These are phyloP conservation scores for Coccyzus lansbergi DNA, from an alignment of 2,797 vertebrate genomes.

Conservation along the genomic window DNA sequence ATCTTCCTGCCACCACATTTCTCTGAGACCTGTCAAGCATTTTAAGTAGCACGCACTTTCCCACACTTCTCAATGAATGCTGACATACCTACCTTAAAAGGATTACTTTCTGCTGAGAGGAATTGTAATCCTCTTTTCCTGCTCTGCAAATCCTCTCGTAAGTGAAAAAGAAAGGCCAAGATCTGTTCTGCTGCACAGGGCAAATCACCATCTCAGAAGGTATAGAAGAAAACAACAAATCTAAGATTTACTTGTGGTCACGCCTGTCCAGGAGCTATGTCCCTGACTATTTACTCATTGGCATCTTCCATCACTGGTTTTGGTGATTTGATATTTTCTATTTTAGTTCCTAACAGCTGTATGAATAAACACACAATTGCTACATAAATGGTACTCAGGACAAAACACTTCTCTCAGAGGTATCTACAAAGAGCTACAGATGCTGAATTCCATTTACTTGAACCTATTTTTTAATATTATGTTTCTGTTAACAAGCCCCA, in stretches of 20 bases:
- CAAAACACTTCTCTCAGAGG: background rate
- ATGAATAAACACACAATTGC: background rate
- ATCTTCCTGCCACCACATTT: constrained; percentile 58
- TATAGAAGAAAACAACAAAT: constrained; percentile 58
- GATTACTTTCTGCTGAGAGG: constrained; percentile 61
- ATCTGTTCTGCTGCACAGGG: constrained; percentile 36
- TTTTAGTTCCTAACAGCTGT: constrained; percentile 20
- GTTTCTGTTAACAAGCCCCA: background rate
- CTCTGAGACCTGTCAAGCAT: constrained; percentile 56
- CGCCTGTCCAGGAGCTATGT: constrained; percentile 38
- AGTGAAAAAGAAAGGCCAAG: constrained; percentile 51
- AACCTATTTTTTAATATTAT: background rate
- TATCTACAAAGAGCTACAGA: background rate
- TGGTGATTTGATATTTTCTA: constrained; percentile 47
- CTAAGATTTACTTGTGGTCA: constrained; percentile 63
- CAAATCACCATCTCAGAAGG: constrained; percentile 59
- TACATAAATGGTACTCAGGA: background rate
- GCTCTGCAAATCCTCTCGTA: constrained; percentile 63
- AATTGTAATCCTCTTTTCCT: constrained; percentile 71
- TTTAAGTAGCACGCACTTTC: constrained; percentile 62
- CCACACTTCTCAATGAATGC: constrained; percentile 64
- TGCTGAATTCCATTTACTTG: background rate
- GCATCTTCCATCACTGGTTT: constrained; percentile 35
- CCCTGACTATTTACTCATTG: constrained; percentile 51
- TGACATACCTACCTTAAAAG: constrained; percentile 69